Percentiles rank a stretch among this genome's conserved stretches.
Conservation (phyloP, 2,797 vertebrate species). For the Chelmon rostratus region DNA sequence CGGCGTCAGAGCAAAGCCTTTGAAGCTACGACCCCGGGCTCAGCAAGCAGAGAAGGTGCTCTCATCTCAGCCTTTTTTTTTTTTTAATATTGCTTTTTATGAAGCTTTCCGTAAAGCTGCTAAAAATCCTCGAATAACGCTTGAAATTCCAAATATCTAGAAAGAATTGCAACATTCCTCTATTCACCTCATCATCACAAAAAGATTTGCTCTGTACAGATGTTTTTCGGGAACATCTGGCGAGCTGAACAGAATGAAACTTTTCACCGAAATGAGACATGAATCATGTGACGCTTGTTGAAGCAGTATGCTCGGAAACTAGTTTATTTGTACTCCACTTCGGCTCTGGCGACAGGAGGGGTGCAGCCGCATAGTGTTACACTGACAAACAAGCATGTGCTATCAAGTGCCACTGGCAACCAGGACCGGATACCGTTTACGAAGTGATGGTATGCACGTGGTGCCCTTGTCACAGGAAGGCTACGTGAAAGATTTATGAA, state of each 20-base stretch:
- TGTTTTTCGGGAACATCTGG: not conserved
- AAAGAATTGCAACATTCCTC: constrained; percentile 1
- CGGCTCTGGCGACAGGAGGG: constrained; percentile 10
- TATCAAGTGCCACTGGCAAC: constrained; percentile 61
- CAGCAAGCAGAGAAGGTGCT: constrained; percentile 19
- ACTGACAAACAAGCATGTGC: constrained; percentile 53
- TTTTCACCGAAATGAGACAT: constrained; percentile 4
- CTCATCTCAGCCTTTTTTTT: constrained; percentile 44
- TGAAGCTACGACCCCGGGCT: constrained; percentile 45
- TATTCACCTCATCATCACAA: constrained; percentile 12
- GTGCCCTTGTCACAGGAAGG: constrained; percentile 50
- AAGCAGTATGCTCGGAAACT: not conserved
- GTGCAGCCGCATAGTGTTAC: constrained; percentile 57
- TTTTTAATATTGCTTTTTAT: constrained; percentile 41
- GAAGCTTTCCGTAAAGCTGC: constrained; percentile 42
- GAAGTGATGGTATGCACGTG: constrained; percentile 44
- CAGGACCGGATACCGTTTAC: constrained; percentile 62
- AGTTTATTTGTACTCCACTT: constrained; percentile 26
- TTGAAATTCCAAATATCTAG: constrained; percentile 26
- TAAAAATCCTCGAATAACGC: constrained; percentile 26
- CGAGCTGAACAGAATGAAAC: not conserved
- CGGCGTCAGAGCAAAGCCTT: constrained; percentile 32
- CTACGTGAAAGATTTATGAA: constrained; percentile 59
- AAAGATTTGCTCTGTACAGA: not conserved
- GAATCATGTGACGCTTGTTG: not conserved